phyloP scores from a whole-genome alignment of 2,113 vertebrate species.

The Brachirus orientalis region DNA sequence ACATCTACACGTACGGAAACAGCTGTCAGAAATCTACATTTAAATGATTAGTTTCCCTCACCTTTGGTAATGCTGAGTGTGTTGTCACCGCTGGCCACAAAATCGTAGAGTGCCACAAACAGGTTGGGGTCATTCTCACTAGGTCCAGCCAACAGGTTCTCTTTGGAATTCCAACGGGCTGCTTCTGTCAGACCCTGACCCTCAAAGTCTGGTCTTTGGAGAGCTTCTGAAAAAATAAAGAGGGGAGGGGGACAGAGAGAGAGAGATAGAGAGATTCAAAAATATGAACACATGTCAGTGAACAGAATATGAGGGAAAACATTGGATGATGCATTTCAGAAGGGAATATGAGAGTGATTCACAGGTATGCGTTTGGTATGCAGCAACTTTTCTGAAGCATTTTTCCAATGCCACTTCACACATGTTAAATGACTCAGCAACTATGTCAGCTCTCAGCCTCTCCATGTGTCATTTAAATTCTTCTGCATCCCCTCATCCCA shows the following conservation, averaged over 20 bases:
- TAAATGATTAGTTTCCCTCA: constrained; percentile 61
- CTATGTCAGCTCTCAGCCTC: constrained; percentile 9
- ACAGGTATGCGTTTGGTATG: constrained; percentile 35
- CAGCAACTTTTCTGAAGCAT: not conserved
- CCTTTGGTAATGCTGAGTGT: constrained; percentile 99
- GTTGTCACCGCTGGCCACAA: constrained; percentile 98
- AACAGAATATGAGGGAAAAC: constrained; percentile 7
- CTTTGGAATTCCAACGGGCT: constrained; percentile 99
- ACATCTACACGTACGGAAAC: not conserved
- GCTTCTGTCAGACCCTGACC: constrained; percentile 93
- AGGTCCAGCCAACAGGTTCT: constrained; percentile 95
- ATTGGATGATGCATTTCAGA: constrained; percentile 9
- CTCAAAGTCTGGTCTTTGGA: constrained; percentile 96
- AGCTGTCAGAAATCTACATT: not conserved
- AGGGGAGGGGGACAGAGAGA: not conserved
- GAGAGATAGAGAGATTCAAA: not conserved
- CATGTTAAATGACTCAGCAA: constrained; percentile 27
- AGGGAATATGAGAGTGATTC: not conserved
- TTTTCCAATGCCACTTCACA: constrained; percentile 34
- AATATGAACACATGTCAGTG: not conserved
- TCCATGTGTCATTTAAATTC: constrained; percentile 24
- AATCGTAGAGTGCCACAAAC: constrained; percentile 98
- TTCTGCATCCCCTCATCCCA: constrained; percentile 13
- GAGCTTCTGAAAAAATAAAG: constrained; percentile 85
- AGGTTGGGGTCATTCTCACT: constrained; percentile 98